These are phyloP conservation scores for Drosophila paranaensis DNA, from an alignment of 2,888 invertebrate species.

Conservation along the genomic window DNA sequence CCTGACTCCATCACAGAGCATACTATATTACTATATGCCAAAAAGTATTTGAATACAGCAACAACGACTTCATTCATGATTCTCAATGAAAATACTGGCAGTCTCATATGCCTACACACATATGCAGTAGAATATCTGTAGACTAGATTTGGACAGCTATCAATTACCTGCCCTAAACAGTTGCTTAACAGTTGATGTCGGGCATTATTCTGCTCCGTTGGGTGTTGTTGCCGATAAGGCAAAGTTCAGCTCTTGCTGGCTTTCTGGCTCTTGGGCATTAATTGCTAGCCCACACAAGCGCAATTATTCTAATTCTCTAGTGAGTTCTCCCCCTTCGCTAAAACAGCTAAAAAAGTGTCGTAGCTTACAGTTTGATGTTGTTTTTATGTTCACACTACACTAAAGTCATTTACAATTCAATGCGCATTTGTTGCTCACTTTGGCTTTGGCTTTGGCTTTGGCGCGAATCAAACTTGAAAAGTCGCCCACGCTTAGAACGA, in stretches of 20 bases:
- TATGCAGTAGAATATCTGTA: not conserved
- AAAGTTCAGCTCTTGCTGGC: not conserved
- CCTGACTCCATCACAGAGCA: not conserved
- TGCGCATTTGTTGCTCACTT: conserved; percentile 58
- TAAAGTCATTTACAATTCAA: conserved; percentile 68
- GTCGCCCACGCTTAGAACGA: conserved; percentile 74
- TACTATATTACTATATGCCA: not conserved
- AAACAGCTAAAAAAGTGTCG: too few relatives aligned
- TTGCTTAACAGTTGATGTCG: not conserved
- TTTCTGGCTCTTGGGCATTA: conserved; percentile 10
- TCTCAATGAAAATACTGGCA: not conserved
- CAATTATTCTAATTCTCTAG: conserved; percentile 13
- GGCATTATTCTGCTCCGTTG: conserved; percentile 18
- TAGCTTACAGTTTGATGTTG: conserved; percentile 15
- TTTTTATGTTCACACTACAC: conserved; percentile 27
- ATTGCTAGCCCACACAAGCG: conserved; percentile 46
- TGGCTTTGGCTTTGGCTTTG: conserved; percentile 44
- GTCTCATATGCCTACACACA: not conserved
- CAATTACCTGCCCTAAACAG: not conserved
- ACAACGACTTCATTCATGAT: conserved; percentile 5
- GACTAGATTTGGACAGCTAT: not conserved
- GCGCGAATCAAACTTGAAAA: conserved; percentile 74
- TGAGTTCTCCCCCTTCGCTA: conserved; percentile 20
- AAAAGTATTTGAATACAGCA: not conserved
- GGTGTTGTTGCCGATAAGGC: not conserved